Base-by-base conservation (phyloP, 92 coral and sea anemone genomes). In the Paragorgia papillata region DNA sequence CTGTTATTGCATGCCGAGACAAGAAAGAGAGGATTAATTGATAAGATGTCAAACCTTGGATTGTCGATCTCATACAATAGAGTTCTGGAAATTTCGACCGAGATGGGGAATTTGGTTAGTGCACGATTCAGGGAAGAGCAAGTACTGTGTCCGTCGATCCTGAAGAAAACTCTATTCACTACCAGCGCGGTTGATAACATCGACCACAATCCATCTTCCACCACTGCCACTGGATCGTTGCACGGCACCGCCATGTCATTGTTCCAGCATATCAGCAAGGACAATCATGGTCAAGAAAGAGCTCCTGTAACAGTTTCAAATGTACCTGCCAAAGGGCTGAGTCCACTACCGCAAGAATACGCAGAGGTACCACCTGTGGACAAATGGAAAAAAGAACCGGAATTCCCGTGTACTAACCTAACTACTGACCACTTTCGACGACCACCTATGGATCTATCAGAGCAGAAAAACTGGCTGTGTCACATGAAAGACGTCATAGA, bases 161-260 rank as follows among this genome's bases (percentile, higher is more conserved):
- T 88, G 14, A 74, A 82, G 3, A 18, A 22, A 19, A 34, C 26
- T 5, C 29, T 88, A 21, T 88, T 85, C 17, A 88, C 89, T 0
- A 76, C 85, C 0, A 78, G 85, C 0, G 87, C 92, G 13, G 73
- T 85, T 1, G 92, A 82, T 26, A 85, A 89, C 57, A 82, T 86
- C 12, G 88, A 86, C 79, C 90, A 83, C 43, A 89, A 80, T 54
- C 95, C 95, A 19, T 80, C 79, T 28, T 89, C 90, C 0, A 83
- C 88, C 2, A 89, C 95, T 2, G 79, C 90, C 0, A 39, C 46
- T 10, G 86, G 78, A 30, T 89, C 92, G 5, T 85, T 89, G 34
- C 89, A 89, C 41, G 92, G 86, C 15, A 80, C 86, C 34, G 84
- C 83, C 1, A 76, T 85, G 15, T 82, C 86, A n/a, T 29, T 86